Percentiles rank a stretch among this genome's conserved stretches.
Conservation (phyloP, 2,113 vertebrate species). For the Macrotus californicus region DNA sequence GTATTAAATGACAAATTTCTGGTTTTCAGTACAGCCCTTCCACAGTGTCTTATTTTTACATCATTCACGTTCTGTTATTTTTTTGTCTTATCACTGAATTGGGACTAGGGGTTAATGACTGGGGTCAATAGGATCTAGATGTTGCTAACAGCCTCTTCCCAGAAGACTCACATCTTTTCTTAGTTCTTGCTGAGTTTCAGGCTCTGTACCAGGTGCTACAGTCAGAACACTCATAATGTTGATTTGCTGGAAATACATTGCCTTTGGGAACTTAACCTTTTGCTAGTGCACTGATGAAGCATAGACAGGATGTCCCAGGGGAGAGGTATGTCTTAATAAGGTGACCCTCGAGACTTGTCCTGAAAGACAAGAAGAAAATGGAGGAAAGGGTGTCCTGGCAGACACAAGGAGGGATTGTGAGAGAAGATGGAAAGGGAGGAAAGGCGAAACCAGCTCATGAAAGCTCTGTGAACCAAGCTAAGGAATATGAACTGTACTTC, state of each 20-base stretch:
- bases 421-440: background rate
- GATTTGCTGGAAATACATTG: background rate
- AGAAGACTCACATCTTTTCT: background rate
- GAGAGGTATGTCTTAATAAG: background rate
- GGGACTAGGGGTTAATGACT: background rate
- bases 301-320: background rate
- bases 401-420: background rate
- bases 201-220: background rate
- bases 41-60: background rate
- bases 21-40: background rate
- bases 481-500: background rate
- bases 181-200: background rate
- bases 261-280: background rate
- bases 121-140: background rate
- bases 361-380: conserved; percentile 7
- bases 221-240: background rate
- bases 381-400: background rate
- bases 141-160: background rate
- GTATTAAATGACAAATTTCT: background rate
- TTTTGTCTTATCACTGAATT: background rate
- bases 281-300: background rate
- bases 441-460: background rate
- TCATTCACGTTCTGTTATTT: background rate
- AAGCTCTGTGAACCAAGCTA: background rate
- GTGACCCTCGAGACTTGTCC: background rate